These are phyloP conservation scores for Ctenodactylus gundi DNA, from an alignment of 2,113 vertebrate genomes.

Conservation along the genomic window DNA sequence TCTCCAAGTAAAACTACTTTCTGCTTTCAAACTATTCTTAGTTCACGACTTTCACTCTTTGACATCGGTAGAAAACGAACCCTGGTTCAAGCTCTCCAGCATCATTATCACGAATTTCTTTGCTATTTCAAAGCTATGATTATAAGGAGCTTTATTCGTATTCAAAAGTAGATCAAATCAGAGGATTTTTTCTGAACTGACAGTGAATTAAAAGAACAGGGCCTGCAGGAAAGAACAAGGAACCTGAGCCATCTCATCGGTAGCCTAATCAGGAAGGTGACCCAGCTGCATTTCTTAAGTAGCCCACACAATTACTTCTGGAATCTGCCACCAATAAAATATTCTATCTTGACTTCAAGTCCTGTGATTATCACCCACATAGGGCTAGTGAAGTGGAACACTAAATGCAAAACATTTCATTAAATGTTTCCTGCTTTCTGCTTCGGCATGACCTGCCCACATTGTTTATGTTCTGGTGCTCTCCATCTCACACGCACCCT, in stretches of 20 bases:
- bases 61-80: no score
- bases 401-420: constrained; percentile 42
- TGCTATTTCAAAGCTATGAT: no score
- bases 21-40: no score
- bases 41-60: no score
- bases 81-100: no score
- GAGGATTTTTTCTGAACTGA: constrained; percentile 45
- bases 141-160: constrained; percentile 61
- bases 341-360: constrained; percentile 63
- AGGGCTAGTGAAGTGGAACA: constrained; percentile 25
- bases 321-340: constrained; percentile 61
- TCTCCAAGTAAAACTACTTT: no score
- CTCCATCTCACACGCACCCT: background rate
- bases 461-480: constrained; percentile 59
- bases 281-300: background rate
- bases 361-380: constrained; percentile 58
- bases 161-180: constrained; percentile 47
- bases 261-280: constrained; percentile 63
- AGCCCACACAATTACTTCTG: constrained; percentile 67
- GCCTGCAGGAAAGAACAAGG: background rate
- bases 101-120: no score
- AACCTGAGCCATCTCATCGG: constrained; percentile 64
- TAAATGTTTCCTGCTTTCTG: constrained; percentile 41
- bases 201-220: constrained; percentile 70
- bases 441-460: constrained; percentile 47